Conservation (phyloP, 2,797 vertebrate species). For the Malurus leucopterus region DNA sequence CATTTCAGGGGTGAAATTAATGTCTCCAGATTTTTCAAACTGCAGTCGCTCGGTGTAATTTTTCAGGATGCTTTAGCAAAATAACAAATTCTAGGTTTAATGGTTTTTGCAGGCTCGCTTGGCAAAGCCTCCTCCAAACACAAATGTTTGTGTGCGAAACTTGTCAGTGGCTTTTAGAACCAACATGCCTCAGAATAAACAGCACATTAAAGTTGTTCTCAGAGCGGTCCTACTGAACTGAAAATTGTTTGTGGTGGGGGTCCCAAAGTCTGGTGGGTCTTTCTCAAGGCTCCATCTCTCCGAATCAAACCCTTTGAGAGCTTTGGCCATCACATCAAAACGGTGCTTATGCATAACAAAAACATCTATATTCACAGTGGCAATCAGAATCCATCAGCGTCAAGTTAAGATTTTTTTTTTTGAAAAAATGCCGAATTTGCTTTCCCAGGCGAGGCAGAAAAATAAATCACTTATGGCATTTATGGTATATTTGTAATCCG, state of each 20-base stretch:
- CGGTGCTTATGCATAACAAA: background rate
- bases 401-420: background rate
- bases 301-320: constrained; percentile 2
- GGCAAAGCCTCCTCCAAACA: constrained; percentile 3
- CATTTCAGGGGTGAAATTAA: constrained; percentile 61
- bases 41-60: background rate
- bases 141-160: background rate
- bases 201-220: background rate
- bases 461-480: constrained; percentile 29
- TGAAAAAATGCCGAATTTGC: background rate
- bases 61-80: constrained; percentile 5
- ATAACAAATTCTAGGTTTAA: background rate
- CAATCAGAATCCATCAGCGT: constrained; percentile 11
- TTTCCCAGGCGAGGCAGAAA: background rate
- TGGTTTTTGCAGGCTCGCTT: constrained; percentile 2
- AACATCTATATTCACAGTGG: background rate
- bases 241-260: background rate
- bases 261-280: background rate
- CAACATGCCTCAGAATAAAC: background rate
- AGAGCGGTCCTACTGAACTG: background rate
- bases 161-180: background rate
- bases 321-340: background rate
- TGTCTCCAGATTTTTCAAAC: background rate
- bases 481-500: constrained; percentile 40
- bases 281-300: background rate